These are phyloP conservation scores for Monarcha castaneiventris DNA, from an alignment of 2,113 vertebrate species.

Conservation along the genomic window DNA sequence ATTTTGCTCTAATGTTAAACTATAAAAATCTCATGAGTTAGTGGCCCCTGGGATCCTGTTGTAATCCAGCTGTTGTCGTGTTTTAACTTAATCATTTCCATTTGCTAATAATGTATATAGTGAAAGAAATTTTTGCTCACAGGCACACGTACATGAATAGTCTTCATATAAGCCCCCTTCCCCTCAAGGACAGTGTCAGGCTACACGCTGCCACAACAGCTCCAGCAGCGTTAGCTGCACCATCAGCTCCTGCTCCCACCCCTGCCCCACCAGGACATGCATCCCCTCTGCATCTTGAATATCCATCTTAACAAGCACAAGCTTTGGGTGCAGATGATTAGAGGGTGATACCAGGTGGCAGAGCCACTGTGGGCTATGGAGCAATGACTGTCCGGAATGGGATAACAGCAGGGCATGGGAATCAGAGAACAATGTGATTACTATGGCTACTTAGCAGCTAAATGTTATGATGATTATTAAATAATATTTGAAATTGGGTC, in stretches of 20 bases:
- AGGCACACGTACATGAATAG: background rate
- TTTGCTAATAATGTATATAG: background rate
- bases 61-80: background rate
- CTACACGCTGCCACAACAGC: fast-evolving
- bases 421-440: background rate
- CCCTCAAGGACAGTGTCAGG: fast-evolving
- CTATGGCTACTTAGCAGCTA: background rate
- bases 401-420: background rate
- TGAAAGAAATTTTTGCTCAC: background rate
- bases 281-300: fast-evolving
- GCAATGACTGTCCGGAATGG: fast-evolving
- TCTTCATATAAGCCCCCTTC: background rate
- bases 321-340: fast-evolving
- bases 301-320: background rate
- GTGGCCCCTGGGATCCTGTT: background rate
- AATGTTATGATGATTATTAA: background rate
- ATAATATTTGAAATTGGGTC: background rate
- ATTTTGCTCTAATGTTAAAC: background rate
- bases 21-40: background rate
- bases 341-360: background rate
- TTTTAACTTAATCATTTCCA: background rate
- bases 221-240: background rate
- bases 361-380: fast-evolving
- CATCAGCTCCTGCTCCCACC: background rate
- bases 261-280: fast-evolving